phyloP scores from a whole-genome alignment of 2,888 invertebrate species.

The Leistus spinibarbis region DNA sequence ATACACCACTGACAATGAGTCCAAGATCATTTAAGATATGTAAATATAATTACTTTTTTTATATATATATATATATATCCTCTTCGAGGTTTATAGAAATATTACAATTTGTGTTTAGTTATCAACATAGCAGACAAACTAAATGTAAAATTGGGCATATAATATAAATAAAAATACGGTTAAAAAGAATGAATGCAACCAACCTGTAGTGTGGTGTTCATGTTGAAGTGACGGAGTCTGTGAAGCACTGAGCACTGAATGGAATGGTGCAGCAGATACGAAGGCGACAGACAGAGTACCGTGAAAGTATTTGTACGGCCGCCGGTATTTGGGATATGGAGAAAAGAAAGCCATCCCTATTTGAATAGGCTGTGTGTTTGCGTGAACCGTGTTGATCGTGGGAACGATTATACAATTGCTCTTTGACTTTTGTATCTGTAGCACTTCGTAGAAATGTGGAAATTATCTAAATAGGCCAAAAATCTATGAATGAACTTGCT shows the following conservation, averaged over 20 bases:
- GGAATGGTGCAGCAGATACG: slow-evolving; percentile 7
- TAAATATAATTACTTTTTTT: too few species aligned
- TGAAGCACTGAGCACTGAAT: not conserved
- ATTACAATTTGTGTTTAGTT: too few species aligned
- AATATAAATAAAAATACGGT: not conserved
- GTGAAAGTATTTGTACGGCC: too few species aligned
- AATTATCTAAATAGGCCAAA: too few species aligned
- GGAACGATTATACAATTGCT: not conserved
- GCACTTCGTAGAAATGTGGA: too few species aligned
- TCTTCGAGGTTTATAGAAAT: too few species aligned
- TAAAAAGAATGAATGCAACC: slow-evolving; percentile 9
- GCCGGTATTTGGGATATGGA: not conserved
- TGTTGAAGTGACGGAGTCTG: slow-evolving; percentile 5
- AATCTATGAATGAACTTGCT: too few species aligned
- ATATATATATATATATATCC: too few species aligned
- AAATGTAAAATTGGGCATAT: too few species aligned
- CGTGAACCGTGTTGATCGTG: not conserved
- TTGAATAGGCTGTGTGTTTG: not conserved
- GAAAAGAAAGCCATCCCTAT: not conserved
- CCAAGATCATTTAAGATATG: too few species aligned
- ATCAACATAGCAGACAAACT: too few species aligned
- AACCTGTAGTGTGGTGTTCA: slow-evolving; percentile 22
- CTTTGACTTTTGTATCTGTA: not conserved
- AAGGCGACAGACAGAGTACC: slow-evolving; percentile 31
- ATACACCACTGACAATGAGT: too few species aligned